phyloP scores from a whole-genome alignment of 1,140 invertebrate genomes.

The Metaphire vulgaris region DNA sequence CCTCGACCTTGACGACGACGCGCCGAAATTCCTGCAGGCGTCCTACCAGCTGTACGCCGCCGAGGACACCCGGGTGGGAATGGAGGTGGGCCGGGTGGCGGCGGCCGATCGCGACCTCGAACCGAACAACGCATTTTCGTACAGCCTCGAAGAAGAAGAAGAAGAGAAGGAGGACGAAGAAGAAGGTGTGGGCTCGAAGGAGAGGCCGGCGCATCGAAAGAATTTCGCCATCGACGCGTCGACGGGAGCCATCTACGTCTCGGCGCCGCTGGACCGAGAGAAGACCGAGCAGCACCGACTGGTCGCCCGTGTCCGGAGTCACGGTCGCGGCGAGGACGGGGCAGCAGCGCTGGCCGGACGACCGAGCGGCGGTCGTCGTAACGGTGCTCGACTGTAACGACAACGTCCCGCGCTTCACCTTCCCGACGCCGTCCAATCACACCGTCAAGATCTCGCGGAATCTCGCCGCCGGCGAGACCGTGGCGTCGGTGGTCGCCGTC shows the following conservation, averaged over 20 bases:
- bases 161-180: constrained; percentile 1
- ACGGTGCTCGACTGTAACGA: not conserved
- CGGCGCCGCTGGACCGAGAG: not conserved
- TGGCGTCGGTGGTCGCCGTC: not conserved
- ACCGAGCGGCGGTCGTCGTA: not conserved
- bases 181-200: too few species aligned
- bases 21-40: not conserved
- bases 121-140: not conserved
- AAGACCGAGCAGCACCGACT: not conserved
- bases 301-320: not conserved
- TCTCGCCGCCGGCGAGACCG: not conserved
- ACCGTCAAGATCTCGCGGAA: not conserved
- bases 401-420: not conserved
- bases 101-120: not conserved
- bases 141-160: not conserved
- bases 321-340: not conserved
- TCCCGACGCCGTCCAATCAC: not conserved
- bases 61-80: not conserved
- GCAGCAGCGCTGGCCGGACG: not conserved
- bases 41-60: not conserved
- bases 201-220: not conserved
- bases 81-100: not conserved
- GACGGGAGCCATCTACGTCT: not conserved
- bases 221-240: not conserved
- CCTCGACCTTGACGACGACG: not conserved